Conservation (phyloP, 2,888 invertebrate species). For the Zhuqinia jingwanae region DNA sequence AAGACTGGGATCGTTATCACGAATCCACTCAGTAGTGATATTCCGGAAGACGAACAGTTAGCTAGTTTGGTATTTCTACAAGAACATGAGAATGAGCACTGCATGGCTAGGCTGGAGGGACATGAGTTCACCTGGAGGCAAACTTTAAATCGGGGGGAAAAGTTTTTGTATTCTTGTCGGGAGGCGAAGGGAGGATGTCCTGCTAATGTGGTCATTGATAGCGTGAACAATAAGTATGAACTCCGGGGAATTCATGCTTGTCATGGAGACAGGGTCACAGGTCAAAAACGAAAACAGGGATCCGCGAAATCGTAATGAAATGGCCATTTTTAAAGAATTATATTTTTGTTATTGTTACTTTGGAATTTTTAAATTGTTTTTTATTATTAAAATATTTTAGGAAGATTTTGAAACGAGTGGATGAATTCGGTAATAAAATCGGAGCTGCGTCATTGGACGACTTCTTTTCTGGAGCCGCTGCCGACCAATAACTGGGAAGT, state of each 20-base stretch:
- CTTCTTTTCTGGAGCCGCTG: not conserved
- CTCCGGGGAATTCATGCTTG: conserved; percentile 39
- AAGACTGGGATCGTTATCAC: no score
- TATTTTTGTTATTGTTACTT: no score
- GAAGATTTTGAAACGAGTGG: conserved; percentile 28
- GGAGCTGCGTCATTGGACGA: conserved; percentile 25
- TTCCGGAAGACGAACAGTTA: no score
- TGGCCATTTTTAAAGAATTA: no score
- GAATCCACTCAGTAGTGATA: no score
- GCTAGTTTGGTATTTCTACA: no score
- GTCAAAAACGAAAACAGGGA: no score
- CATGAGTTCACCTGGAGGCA: conserved; percentile 9
- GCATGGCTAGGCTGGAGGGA: conserved; percentile 27
- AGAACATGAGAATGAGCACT: not conserved
- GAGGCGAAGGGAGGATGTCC: conserved; percentile 37
- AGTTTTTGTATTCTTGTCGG: conserved; percentile 27
- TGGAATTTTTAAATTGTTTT: not conserved
- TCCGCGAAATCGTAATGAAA: no score
- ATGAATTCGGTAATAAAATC: conserved; percentile 38
- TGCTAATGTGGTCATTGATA: conserved; percentile 10
- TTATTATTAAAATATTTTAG: no score
- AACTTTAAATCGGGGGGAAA: not conserved
- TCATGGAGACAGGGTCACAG: not conserved
- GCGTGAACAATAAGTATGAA: conserved; percentile 22
- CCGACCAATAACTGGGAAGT: no score